Evolutionary conservation across 1,140 invertebrate genomes (phyloP).

Genomic region (Theocolax elegans): DNA sequence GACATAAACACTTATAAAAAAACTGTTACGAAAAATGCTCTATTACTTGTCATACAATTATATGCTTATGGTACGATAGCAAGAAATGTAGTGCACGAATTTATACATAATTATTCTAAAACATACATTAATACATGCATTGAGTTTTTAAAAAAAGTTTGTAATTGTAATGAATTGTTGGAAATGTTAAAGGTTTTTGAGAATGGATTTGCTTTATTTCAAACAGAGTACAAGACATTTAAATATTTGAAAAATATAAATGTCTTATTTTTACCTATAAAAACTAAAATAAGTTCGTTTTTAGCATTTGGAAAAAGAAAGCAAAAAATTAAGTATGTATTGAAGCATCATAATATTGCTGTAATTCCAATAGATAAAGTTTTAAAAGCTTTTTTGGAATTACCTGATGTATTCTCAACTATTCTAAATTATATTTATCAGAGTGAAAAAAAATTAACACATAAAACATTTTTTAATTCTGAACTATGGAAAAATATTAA

Average conservation of each 20-base stretch:
- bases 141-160: background rate
- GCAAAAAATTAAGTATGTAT: background rate
- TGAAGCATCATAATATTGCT: no score
- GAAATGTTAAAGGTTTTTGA: background rate
- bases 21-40: no score
- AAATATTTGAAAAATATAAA: no score
- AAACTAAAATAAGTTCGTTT: background rate
- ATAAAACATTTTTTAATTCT: no score
- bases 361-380: constrained; percentile 20
- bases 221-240: background rate
- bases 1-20: no score
- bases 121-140: background rate
- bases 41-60: no score
- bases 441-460: background rate
- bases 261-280: background rate
- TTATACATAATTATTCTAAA: no score
- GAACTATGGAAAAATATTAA: constrained; percentile 27
- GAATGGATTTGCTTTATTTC: background rate
- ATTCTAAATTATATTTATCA: constrained; percentile 20
- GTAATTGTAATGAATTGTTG: background rate
- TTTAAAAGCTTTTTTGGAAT: constrained; percentile 27
- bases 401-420: no score
- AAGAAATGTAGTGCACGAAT: no score
- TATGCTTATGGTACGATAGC: no score
- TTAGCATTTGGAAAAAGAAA: background rate